Evolutionary conservation across 2,113 vertebrate species (phyloP).

Genomic region (Stigmatopora nigra): DNA sequence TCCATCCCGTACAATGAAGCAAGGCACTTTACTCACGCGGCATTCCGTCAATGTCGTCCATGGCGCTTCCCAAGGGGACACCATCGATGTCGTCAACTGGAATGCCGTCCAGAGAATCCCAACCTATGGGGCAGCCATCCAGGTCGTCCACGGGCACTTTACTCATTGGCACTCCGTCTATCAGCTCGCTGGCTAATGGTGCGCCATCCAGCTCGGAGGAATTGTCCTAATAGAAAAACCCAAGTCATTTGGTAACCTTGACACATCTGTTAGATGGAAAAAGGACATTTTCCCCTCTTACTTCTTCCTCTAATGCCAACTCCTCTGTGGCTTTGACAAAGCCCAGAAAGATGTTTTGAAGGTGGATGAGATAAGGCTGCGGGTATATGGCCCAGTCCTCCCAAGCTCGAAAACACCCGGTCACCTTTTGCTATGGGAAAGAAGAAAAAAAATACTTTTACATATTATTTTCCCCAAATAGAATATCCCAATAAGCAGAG

Average conservation of each 20-base stretch:
- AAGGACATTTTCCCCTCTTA: constrained; percentile 25
- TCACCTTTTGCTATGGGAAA: constrained; percentile 71
- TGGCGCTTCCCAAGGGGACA: constrained; percentile 58
- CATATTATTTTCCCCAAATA: neutral
- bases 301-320: constrained; percentile 47
- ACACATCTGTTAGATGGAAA: neutral
- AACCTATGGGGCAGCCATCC: constrained; percentile 70
- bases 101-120: constrained; percentile 72
- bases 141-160: constrained; percentile 60
- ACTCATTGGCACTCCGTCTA: constrained; percentile 55
- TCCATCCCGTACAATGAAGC: neutral
- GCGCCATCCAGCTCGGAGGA: constrained; percentile 57
- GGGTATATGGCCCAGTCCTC: constrained; percentile 79
- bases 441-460: neutral
- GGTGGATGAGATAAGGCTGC: constrained; percentile 71
- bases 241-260: neutral
- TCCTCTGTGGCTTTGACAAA: constrained; percentile 67
- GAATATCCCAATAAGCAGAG: neutral
- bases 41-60: constrained; percentile 75
- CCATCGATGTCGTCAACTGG: constrained; percentile 74
- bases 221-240: constrained; percentile 25
- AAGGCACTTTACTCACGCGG: constrained; percentile 59
- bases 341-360: constrained; percentile 77
- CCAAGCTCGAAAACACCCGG: constrained; percentile 74
- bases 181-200: constrained; percentile 31